Percentiles rank a stretch among this genome's conserved stretches.
These are phyloP conservation scores for Lycocerus yunnanus DNA, from an alignment of 2,888 invertebrate species.

Conservation along the genomic window DNA sequence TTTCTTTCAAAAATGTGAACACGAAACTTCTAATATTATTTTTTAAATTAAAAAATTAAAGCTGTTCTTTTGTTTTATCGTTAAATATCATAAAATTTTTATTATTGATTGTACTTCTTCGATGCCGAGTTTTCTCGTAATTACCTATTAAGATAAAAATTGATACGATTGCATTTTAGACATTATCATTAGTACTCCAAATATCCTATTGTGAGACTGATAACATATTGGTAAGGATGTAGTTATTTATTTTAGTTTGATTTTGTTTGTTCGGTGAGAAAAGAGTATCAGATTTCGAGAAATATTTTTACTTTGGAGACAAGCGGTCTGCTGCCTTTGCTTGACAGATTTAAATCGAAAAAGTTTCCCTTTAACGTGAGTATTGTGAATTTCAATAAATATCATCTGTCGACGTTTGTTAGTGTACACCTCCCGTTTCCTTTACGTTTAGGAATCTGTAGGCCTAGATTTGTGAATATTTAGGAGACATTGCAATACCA, in stretches of 20 bases:
- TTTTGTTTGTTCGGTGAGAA: background rate
- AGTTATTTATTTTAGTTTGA: conserved; percentile 3
- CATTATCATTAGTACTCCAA: background rate
- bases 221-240: background rate
- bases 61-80: too few relatives aligned
- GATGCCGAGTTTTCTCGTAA: background rate
- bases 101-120: background rate
- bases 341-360: conserved; percentile 6
- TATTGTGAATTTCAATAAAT: conserved; percentile 2
- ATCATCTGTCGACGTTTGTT: background rate
- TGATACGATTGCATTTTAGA: background rate
- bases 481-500: too few relatives aligned
- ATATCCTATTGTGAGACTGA: background rate
- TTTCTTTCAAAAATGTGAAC: background rate
- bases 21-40: too few relatives aligned
- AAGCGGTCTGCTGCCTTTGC: conserved; percentile 11
- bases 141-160: background rate
- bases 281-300: conserved; percentile 6
- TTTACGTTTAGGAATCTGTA: background rate
- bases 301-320: conserved; percentile 7
- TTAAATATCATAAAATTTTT: too few relatives aligned
- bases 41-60: too few relatives aligned
- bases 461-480: background rate
- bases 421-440: background rate
- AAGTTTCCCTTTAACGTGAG: background rate